Base-by-base conservation (phyloP, 2,888 invertebrate species). In the Volucella bombylans region DNA sequence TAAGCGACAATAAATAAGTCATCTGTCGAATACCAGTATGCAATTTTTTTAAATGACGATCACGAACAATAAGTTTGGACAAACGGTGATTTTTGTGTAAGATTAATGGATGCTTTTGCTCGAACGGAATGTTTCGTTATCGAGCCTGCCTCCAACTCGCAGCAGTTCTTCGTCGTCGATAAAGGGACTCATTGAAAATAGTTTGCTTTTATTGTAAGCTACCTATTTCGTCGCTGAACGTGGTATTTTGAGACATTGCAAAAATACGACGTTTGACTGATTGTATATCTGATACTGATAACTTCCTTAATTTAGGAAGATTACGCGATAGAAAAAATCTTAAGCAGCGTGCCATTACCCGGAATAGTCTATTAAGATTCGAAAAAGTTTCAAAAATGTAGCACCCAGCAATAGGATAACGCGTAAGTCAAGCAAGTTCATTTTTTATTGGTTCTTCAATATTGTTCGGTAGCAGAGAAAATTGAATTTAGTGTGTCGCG, bases 101-200 rank as follows among this genome's bases (percentile, higher is more conserved):
- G n/a, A n/a, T n/a, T n/a, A n/a, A n/a, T n/a, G n/a, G n/a, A n/a
- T n/a, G n/a, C n/a, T n/a, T n/a, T n/a, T n/a, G n/a, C n/a, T n/a
- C n/a, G n/a, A n/a, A n/a, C n/a, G n/a, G n/a, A n/a, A n/a, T n/a
- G n/a, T n/a, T n/a, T n/a, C n/a, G n/a, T n/a, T n/a, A n/a, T n/a
- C n/a, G n/a, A n/a, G n/a, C n/a, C n/a, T n/a, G n/a, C n/a, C n/a
- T n/a, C n/a, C n/a, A n/a, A n/a, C n/a, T 38, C 86, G 76, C 11
- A 87, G n/a, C 1, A 86, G n/a, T 2, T 82, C 81, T 15, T 59
- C n/a, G 1, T 62, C 23, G 23, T 87, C 86, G 9, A 86, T 73
- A 54, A 87, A 87, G 4, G 86, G 86, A n/a, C 43, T 39, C 43
- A 87, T 67, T 2, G 43, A 9, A 4, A 47, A 2, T 14, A 81